A percentile compares a stretch with the other conserved stretches of the same genome.
These are phyloP conservation scores for Danaus melanippus DNA, from an alignment of 1,140 invertebrate genomes.

Conservation along the genomic window DNA sequence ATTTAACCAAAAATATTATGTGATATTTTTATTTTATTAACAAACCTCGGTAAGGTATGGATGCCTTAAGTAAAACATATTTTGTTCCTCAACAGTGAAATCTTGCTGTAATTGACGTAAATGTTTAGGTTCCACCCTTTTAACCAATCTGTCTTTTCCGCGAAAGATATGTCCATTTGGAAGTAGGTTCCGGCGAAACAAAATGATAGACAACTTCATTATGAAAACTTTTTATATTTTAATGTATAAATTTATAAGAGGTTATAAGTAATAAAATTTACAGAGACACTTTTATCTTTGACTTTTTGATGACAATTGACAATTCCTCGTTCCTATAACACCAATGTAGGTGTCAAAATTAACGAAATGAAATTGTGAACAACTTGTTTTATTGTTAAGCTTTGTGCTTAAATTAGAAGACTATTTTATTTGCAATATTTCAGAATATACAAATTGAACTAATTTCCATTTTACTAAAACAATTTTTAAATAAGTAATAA, in stretches of 20 bases:
- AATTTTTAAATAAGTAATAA: too few species aligned
- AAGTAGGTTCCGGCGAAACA: conserved; percentile 50
- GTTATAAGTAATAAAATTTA: neutral
- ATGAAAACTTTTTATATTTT: conserved; percentile 7
- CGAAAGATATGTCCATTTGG: conserved; percentile 62
- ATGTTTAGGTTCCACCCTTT: conserved; percentile 49
- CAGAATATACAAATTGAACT: too few species aligned
- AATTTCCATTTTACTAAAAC: too few species aligned
- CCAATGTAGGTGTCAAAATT: too few species aligned
- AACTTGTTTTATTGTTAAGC: too few species aligned
- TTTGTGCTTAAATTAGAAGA: too few species aligned
- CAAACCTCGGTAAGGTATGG: conserved; percentile 56
- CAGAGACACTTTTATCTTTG: neutral
- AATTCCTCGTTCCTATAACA: too few species aligned
- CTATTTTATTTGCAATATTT: too few species aligned
- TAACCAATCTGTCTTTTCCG: conserved; percentile 57
- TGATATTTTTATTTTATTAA: neutral
- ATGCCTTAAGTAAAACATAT: conserved; percentile 60
- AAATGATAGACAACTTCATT: conserved; percentile 47
- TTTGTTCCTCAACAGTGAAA: conserved; percentile 57
- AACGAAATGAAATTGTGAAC: too few species aligned
- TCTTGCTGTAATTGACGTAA: conserved; percentile 34
- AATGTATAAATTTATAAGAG: too few species aligned
- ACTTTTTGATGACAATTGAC: neutral
- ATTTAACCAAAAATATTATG: conserved; percentile 1